These are phyloP conservation scores for Polydesmus complanatus DNA, from an alignment of 2,888 invertebrate genomes.

Conservation along the genomic window DNA sequence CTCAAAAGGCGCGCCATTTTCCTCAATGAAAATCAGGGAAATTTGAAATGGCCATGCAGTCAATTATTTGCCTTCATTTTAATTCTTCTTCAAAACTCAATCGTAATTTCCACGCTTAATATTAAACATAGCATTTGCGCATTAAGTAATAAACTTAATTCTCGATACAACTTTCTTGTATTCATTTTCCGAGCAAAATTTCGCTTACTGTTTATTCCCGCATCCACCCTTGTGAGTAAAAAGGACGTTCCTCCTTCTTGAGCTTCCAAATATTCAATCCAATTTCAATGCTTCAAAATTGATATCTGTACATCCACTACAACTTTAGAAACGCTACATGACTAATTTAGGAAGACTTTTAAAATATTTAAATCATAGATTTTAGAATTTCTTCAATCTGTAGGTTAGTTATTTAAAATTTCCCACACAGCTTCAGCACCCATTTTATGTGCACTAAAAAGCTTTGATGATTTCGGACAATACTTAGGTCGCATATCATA, in stretches of 20 bases:
- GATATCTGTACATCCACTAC: not conserved
- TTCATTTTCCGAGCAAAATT: not conserved
- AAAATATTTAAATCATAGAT: not conserved
- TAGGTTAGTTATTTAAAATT: not conserved
- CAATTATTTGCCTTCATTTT: not conserved
- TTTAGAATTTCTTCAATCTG: not conserved
- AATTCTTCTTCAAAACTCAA: not conserved
- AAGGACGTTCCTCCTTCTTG: not conserved
- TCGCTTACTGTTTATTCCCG: not conserved
- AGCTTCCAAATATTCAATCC: not conserved
- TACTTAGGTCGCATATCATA: not conserved
- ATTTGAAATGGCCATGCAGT: constrained; percentile 18
- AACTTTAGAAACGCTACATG: not conserved
- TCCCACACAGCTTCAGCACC: not conserved
- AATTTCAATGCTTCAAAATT: not conserved
- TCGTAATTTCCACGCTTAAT: too few species aligned
- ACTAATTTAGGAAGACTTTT: not conserved
- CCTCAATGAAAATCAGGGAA: constrained; percentile 20
- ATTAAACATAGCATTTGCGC: too few species aligned
- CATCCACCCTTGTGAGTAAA: not conserved
- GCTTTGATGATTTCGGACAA: not conserved
- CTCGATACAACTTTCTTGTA: not conserved
- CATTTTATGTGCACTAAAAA: not conserved
- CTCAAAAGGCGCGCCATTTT: constrained; percentile 23
- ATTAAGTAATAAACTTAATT: too few species aligned